Evolutionary conservation across 2,113 vertebrate species (phyloP).

Genomic region (Bujurquina vittata): DNA sequence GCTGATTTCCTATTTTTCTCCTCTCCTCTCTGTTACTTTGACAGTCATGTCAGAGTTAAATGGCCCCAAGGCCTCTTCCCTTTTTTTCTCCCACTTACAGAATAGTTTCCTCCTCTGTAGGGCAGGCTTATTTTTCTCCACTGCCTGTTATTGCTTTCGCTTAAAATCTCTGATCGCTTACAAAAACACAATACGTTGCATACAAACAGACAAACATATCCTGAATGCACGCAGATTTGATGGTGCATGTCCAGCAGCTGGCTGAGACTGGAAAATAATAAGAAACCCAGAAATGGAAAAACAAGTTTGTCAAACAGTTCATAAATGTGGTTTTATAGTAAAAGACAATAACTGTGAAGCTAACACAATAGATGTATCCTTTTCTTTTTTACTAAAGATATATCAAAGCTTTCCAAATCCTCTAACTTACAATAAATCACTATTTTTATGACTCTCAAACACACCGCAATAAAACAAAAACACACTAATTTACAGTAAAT

Average conservation of each 20-base stretch:
- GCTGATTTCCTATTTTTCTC: constrained; percentile 25
- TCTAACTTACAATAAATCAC: not conserved
- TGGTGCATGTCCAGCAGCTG: not conserved
- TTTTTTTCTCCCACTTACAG: not conserved
- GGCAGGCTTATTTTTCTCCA: constrained; percentile 31
- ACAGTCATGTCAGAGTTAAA: constrained; percentile 32
- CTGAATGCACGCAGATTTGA: not conserved
- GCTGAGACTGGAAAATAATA: constrained; percentile 27
- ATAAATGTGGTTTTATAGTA: not conserved
- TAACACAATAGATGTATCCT: not conserved
- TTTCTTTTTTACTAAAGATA: constrained; percentile 3
- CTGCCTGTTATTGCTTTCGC: constrained; percentile 45
- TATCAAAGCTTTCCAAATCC: constrained; percentile 9
- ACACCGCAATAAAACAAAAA: constrained; percentile 13
- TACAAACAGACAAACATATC: constrained; percentile 22
- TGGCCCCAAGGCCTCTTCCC: not conserved
- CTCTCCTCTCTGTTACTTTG: constrained; percentile 24
- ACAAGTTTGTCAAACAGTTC: not conserved
- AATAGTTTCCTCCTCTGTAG: constrained; percentile 38
- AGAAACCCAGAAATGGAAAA: not conserved
- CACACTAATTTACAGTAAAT: constrained; percentile 20
- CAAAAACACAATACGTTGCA: not conserved
- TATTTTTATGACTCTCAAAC: constrained; percentile 3
- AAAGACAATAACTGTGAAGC: not conserved
- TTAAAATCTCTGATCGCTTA: constrained; percentile 1